Evolutionary conservation across 2,113 vertebrate genomes (phyloP).

Genomic region (Gallinago paraguaiae): DNA sequence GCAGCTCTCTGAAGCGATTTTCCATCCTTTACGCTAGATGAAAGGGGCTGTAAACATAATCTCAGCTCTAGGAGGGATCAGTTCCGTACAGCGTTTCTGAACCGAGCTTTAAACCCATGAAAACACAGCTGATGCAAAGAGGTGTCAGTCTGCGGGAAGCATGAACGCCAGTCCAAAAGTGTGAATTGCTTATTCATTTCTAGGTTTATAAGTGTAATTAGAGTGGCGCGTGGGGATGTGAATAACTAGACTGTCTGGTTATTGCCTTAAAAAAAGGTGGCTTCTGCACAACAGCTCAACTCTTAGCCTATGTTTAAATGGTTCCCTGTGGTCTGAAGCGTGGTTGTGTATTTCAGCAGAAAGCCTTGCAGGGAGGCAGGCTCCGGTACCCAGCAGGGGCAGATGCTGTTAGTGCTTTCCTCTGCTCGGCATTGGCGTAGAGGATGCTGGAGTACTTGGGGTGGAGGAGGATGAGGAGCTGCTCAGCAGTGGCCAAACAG

Average conservation of each 20-base stretch:
- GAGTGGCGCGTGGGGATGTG: not conserved
- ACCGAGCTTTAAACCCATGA: not conserved
- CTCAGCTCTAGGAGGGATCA: not conserved
- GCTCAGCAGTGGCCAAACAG: not conserved
- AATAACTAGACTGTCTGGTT: not conserved
- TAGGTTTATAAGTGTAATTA: not conserved
- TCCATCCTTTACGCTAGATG: not conserved
- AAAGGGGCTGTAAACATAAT: not conserved
- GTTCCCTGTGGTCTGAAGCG: not conserved
- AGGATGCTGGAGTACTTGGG: not conserved
- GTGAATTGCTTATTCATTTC: not conserved
- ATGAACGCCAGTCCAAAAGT: rapidly evolving
- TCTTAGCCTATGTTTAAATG: not conserved
- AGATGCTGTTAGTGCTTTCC: not conserved
- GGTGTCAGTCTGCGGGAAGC: not conserved
- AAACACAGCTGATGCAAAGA: not conserved
- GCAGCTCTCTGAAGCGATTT: not conserved
- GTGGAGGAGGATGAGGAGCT: not conserved
- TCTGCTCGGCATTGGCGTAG: not conserved
- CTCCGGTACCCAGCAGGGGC: rapidly evolving
- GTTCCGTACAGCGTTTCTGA: not conserved
- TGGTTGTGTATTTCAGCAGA: not conserved
- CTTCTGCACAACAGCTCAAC: not conserved
- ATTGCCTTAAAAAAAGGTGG: not conserved
- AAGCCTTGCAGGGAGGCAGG: not conserved